phyloP scores from a whole-genome alignment of 2,113 vertebrate genomes.

The Rhinichthys klamathensis region DNA sequence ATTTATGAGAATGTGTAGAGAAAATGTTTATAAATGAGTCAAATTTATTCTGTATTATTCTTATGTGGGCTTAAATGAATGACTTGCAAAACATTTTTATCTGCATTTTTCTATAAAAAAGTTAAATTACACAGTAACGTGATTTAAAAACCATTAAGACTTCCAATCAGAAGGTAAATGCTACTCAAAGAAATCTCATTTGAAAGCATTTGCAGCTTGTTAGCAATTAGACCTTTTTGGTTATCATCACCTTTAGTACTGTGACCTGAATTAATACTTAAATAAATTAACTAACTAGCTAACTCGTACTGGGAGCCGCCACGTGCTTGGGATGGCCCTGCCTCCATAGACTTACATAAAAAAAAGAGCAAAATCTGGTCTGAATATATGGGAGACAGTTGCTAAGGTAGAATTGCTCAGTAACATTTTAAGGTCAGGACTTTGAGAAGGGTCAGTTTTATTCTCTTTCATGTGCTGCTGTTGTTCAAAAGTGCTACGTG shows the following conservation, averaged over 20 bases:
- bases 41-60: neutral
- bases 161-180: neutral
- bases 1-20: conserved; percentile 25
- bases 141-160: neutral
- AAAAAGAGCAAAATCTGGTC: neutral
- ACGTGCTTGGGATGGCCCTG: too few species aligned
- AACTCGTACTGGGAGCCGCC: too few species aligned
- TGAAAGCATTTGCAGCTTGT: neutral
- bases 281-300: too few species aligned
- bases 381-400: neutral
- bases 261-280: neutral
- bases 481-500: conserved; percentile 6
- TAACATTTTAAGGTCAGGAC: neutral
- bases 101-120: too few species aligned
- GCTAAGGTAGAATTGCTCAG: neutral
- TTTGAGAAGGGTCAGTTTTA: neutral
- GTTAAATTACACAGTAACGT: too few species aligned
- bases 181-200: neutral
- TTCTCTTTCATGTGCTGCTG: neutral
- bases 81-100: neutral
- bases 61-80: neutral
- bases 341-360: neutral
- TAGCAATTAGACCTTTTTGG: neutral
- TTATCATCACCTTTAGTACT: neutral
- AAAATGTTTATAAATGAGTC: neutral